phyloP scores from a whole-genome alignment of 2,113 vertebrate species.

The Onychostruthus taczanowskii region DNA sequence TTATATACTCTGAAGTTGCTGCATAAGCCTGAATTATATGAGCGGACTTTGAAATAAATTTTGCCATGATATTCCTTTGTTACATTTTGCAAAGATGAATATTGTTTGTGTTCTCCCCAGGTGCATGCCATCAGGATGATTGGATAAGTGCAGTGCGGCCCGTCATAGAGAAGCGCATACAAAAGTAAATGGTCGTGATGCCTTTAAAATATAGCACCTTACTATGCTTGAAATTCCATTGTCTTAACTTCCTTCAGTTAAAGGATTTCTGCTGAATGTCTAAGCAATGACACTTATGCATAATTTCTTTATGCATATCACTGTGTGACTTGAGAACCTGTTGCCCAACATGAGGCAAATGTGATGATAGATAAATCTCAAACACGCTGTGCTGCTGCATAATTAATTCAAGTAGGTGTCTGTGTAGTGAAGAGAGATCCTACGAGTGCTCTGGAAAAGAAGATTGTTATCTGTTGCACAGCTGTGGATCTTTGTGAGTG shows the following conservation, averaged over 20 bases:
- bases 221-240: neutral
- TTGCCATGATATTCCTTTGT: neutral
- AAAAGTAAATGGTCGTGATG: constrained; percentile 83
- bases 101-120: constrained; percentile 56
- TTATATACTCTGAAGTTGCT: neutral
- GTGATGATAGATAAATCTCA: neutral
- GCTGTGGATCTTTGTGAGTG: neutral
- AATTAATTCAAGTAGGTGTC: neutral
- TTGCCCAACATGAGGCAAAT: neutral
- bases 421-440: neutral
- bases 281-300: neutral
- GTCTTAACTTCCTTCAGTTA: neutral
- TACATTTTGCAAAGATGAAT: neutral
- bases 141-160: constrained; percentile 95
- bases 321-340: neutral
- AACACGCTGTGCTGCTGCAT: neutral
- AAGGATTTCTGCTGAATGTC: neutral
- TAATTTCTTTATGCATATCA: neutral
- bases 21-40: neutral
- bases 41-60: neutral
- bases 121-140: constrained; percentile 91
- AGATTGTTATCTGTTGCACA: neutral
- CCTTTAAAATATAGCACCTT: neutral
- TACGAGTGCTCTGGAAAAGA: neutral
- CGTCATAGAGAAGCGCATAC: constrained; percentile 98